Conservation (phyloP, 2,797 vertebrate genomes). For the Lates japonicus region DNA sequence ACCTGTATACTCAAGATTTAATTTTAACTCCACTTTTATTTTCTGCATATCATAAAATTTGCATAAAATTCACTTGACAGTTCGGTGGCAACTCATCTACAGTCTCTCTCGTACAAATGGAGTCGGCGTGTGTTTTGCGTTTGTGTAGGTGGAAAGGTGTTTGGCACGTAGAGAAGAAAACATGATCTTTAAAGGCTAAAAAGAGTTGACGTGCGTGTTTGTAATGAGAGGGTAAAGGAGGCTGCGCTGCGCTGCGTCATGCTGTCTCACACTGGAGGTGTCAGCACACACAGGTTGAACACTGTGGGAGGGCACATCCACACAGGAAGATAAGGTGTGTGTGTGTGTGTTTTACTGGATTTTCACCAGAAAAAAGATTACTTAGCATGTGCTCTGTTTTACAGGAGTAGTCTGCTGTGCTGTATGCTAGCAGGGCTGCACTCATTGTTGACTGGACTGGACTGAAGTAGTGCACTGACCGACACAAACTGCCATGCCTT, state of each 20-base stretch:
- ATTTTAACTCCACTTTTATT: not conserved
- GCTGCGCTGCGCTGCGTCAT: not conserved
- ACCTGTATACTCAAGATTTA: too few relatives aligned
- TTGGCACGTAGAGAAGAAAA: slow-evolving; percentile 11
- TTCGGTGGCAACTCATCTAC: not conserved
- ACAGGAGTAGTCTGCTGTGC: not conserved
- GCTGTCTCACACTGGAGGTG: not conserved
- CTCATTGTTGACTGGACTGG: not conserved
- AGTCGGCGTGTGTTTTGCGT: not conserved
- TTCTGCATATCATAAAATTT: slow-evolving; percentile 5
- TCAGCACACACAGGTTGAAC: slow-evolving; percentile 5
- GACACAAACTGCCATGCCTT: too few relatives aligned
- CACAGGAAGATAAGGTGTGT: not conserved
- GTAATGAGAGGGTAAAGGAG: slow-evolving; percentile 23
- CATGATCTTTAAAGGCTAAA: slow-evolving; percentile 7
- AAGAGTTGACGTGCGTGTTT: slow-evolving; percentile 7
- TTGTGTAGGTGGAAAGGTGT: slow-evolving; percentile 15
- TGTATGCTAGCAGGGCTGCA: not conserved
- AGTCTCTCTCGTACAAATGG: not conserved
- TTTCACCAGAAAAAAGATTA: not conserved
- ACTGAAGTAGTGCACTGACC: too few relatives aligned
- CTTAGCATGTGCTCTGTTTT: not conserved
- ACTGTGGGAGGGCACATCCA: not conserved
- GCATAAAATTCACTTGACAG: slow-evolving; percentile 34
- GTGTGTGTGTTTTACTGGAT: not conserved